Base-by-base conservation (phyloP, 2,888 invertebrate species). In the Luffia ferchaultella region DNA sequence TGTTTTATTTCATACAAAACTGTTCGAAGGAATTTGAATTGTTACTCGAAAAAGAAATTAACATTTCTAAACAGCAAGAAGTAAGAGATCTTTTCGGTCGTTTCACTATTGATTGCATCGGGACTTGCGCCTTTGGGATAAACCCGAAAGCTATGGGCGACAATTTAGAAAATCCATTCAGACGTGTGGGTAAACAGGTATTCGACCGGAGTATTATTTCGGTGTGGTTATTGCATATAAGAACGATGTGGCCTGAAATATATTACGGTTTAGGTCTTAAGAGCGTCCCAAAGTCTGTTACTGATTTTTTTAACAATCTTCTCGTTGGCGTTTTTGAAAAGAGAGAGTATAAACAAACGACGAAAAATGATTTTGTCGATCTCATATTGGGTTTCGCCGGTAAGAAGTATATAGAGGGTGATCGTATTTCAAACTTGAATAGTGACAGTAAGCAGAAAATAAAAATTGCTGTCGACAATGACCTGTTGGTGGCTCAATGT, bases 401-500 rank as follows among this genome's bases (percentile, higher is more conserved):
- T n/a, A 50, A 54, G 12, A 53, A 54, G n/a, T 46, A 43, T n/a
- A 51, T 61, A 1, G 46, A 15, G 15, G 60, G 60, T 2, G 59
- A 60, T 9, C 52, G 50, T 16, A 51, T 59, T 20, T 43, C 40
- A 12, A 54, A 50, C 17, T 42, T 51, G 16, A 52, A 51, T 18
- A 40, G 16, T 17, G 62, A 59, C 0, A 58, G 52, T 1, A 55
- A 54, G 0, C 60, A 64, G 3, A 65, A 58, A 17, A 49, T 62
- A 1, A 16, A 53, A 0, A 30, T 77, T 0, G 60, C 67, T 1
- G 59, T 86, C 0, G 66, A 74, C 1, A 60, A 84, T 12, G 70
- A 82, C 1, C 60, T 87, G 41, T 55, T 88, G 2, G 72, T 80
- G 0, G 77, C 86, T 0, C 87, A 89, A 51, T 80, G 86, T 1